A percentile compares a stretch with the other conserved stretches of the same genome.
Evolutionary conservation across 92 coral and sea anemone genomes (phyloP).

Genomic region (Palythoa caribaeorum): DNA sequence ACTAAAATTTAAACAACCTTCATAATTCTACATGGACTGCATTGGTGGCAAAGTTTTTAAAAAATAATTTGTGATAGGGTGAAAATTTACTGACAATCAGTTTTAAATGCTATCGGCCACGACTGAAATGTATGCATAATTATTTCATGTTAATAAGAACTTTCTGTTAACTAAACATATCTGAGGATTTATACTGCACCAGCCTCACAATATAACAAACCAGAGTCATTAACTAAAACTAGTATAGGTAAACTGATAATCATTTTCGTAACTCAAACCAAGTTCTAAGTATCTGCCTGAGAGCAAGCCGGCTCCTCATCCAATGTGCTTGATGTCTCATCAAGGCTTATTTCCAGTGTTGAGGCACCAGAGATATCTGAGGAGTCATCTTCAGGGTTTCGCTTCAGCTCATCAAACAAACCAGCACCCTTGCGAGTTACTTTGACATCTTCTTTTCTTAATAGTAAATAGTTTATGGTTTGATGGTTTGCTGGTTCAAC

Average conservation of each 20-base stretch:
- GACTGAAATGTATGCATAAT: not conserved
- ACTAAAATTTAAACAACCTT: not conserved
- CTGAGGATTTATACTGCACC: conserved; percentile 2
- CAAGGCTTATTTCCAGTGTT: conserved; percentile 1
- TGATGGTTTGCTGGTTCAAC: not conserved
- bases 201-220: not conserved
- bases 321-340: not conserved
- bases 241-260: not conserved
- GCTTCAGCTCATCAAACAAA: not conserved
- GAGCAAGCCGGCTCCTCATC: too few relatives aligned
- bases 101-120: not conserved
- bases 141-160: not conserved
- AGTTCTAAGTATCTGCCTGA: too few relatives aligned
- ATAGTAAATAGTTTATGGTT: not conserved
- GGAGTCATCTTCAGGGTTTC: not conserved
- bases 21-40: not conserved
- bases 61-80: not conserved
- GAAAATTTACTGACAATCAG: conserved; percentile 2
- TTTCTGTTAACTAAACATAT: not conserved
- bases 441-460: not conserved
- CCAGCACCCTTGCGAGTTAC: not conserved
- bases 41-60: not conserved
- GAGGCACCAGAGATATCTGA: not conserved
- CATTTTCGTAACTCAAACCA: too few relatives aligned
- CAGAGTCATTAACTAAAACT: conserved; percentile 3